These are phyloP conservation scores for Cebus imitator DNA, from an alignment of 2,113 vertebrate genomes.

Conservation along the genomic window DNA sequence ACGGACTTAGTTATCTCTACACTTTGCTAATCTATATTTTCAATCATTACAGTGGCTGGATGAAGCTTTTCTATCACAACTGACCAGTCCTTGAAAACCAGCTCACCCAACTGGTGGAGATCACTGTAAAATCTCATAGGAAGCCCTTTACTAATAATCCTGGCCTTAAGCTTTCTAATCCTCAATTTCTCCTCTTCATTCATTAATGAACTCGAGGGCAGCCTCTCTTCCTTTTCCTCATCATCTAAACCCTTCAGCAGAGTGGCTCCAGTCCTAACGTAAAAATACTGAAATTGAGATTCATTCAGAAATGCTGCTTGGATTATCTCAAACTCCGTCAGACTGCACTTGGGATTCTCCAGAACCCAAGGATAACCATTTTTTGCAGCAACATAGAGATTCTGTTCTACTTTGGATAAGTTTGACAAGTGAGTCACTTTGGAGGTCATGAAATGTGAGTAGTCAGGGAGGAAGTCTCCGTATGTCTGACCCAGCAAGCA, in stretches of 20 bases:
- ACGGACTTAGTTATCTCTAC: background rate
- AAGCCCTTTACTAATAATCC: conserved; percentile 62
- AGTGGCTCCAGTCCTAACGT: conserved; percentile 64
- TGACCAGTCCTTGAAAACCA: conserved; percentile 75
- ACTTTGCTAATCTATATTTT: conserved; percentile 58
- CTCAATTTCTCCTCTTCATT: conserved; percentile 51
- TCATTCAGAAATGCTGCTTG: conserved; percentile 65
- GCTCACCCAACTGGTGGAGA: conserved; percentile 51
- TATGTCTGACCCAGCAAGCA: conserved; percentile 69
- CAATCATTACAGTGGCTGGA: conserved; percentile 19
- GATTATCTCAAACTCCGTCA: conserved; percentile 73
- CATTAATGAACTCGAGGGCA: rapidly evolving
- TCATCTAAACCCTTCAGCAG: background rate
- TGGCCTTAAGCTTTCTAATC: conserved; percentile 65
- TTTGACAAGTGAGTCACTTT: background rate
- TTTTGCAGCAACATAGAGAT: conserved; percentile 69
- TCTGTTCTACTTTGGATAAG: conserved; percentile 69
- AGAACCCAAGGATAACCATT: conserved; percentile 74
- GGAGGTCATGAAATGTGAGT: background rate
- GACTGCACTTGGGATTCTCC: conserved; percentile 49
- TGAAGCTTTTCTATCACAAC: conserved; percentile 70
- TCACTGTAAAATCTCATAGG: conserved; percentile 70
- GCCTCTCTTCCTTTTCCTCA: background rate
- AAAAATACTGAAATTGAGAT: conserved; percentile 71
- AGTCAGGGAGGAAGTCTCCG: conserved; percentile 43